Conservation (phyloP, 2,113 vertebrate genomes). For the Grallaria varia region DNA sequence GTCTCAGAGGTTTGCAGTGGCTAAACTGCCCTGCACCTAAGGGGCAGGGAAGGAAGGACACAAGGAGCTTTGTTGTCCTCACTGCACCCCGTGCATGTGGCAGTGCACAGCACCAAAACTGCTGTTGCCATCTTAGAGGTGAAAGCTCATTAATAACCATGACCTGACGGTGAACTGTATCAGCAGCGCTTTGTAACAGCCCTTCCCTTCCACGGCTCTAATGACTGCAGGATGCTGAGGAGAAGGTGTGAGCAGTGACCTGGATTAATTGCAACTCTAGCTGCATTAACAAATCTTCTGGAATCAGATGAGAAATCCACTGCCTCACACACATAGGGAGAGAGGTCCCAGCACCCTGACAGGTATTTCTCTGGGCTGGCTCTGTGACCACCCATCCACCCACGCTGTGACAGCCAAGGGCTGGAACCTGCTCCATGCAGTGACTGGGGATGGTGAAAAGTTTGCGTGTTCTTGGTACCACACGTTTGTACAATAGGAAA, state of each 20-base stretch:
- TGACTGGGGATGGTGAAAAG: neutral
- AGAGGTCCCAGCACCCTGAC: neutral
- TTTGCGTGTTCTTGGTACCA: neutral
- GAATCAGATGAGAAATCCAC: neutral
- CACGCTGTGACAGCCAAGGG: neutral
- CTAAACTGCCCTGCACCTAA: neutral
- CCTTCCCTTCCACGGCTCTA: constrained; percentile 29
- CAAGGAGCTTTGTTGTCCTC: constrained; percentile 4
- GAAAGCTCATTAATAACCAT: constrained; percentile 53
- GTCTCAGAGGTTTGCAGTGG: neutral
- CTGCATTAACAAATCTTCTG: constrained; percentile 40
- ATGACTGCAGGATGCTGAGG: constrained; percentile 25
- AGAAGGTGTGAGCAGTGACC: constrained; percentile 52
- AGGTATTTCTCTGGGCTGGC: neutral
- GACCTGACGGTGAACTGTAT: constrained; percentile 60
- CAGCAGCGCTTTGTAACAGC: neutral
- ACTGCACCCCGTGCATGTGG: neutral
- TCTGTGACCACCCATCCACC: neutral
- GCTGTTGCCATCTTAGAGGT: constrained; percentile 41
- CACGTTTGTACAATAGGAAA: neutral
- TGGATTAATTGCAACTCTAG: constrained; percentile 49
- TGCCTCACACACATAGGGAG: neutral
- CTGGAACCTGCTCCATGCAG: neutral
- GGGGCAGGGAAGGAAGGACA: neutral
- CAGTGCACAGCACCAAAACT: neutral